phyloP scores from a whole-genome alignment of 2,888 invertebrate species.

The Seira sanloemensis region DNA sequence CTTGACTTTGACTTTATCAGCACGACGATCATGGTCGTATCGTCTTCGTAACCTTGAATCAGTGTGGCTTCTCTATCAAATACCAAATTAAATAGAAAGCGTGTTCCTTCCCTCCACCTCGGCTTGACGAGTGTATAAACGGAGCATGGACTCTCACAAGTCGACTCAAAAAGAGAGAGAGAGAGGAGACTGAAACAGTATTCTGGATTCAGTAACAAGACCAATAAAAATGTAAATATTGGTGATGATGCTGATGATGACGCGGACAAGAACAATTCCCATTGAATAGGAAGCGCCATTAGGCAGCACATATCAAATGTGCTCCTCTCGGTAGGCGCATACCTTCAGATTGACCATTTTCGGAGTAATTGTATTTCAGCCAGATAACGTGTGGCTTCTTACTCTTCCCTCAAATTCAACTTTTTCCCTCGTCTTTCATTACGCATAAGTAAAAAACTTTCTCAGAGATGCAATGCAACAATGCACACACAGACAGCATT shows the following conservation, averaged over 20 bases:
- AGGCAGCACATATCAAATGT: too few species aligned
- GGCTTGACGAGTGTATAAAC: too few species aligned
- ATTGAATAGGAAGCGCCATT: background rate
- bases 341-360: background rate
- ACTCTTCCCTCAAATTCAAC: background rate
- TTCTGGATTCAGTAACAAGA: constrained; percentile 62
- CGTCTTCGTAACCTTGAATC: constrained; percentile 57
- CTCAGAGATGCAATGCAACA: background rate
- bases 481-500: background rate
- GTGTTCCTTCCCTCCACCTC: constrained; percentile 16
- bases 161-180: constrained; percentile 23
- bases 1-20: constrained; percentile 50
- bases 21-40: constrained; percentile 37
- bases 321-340: background rate
- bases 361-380: background rate
- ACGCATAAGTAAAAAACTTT: background rate
- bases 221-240: constrained; percentile 67
- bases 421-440: background rate
- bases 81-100: constrained; percentile 38
- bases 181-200: constrained; percentile 34
- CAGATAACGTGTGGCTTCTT: background rate
- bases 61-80: constrained; percentile 52
- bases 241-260: constrained; percentile 30
- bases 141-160: too few species aligned
- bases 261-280: constrained; percentile 34